A percentile compares a stretch with the other conserved stretches of the same genome.
phyloP scores from a whole-genome alignment of 2,797 vertebrate species.

The Vespertilio murinus region DNA sequence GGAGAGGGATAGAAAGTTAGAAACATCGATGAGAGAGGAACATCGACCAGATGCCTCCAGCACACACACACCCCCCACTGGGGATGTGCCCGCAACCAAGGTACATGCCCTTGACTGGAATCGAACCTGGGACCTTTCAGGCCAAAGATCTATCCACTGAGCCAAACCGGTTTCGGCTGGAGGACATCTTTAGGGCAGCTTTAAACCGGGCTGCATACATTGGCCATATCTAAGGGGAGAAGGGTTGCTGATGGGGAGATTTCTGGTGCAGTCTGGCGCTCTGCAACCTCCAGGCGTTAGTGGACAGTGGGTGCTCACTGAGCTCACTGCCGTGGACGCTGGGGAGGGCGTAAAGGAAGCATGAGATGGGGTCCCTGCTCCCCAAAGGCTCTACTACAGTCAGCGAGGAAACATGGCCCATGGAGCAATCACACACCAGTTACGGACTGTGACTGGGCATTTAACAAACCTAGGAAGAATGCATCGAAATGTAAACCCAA shows the following conservation, averaged over 20 bases:
- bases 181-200: not conserved
- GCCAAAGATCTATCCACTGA: too few relatives aligned
- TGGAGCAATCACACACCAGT: not conserved
- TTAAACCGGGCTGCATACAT: not conserved
- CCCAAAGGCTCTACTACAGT: not conserved
- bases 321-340: not conserved
- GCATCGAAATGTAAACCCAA: not conserved
- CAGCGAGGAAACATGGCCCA: not conserved
- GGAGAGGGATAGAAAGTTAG: too few relatives aligned
- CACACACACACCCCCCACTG: too few relatives aligned
- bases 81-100: too few relatives aligned
- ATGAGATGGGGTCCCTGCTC: not conserved
- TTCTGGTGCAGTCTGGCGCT: not conserved
- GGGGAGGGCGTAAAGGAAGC: not conserved
- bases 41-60: too few relatives aligned
- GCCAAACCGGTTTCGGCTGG: too few relatives aligned
- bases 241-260: not conserved
- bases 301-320: not conserved
- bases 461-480: not conserved
- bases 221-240: not conserved
- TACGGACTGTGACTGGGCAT: not conserved
- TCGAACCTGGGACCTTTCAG: too few relatives aligned
- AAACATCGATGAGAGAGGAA: too few relatives aligned
- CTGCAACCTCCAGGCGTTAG: not conserved
- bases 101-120: too few relatives aligned